Conservation (phyloP, 2,113 vertebrate species). For the Oryzias celebensis region DNA sequence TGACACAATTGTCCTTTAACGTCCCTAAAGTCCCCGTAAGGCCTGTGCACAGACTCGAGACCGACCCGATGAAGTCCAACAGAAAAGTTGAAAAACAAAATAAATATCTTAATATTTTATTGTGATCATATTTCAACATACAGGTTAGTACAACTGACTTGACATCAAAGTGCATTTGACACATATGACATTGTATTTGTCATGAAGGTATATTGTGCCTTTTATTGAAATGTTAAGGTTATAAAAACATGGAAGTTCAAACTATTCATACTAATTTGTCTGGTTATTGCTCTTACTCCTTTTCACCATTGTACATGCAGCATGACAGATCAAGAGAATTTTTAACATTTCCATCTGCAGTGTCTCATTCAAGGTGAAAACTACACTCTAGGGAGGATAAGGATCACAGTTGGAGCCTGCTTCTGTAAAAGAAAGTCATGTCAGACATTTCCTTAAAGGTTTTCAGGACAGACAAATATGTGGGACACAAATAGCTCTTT, state of each 20-base stretch:
- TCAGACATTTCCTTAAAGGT: background rate
- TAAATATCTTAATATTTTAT: constrained; percentile 10
- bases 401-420: constrained; percentile 17
- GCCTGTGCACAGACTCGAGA: too few species aligned
- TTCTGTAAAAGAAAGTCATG: constrained; percentile 17
- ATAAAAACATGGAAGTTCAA: constrained; percentile 24
- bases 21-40: too few species aligned
- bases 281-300: constrained; percentile 52
- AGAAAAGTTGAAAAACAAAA: too few species aligned
- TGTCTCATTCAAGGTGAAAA: constrained; percentile 18
- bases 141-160: constrained; percentile 10
- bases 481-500: constrained; percentile 9
- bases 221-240: constrained; percentile 26
- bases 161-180: constrained; percentile 33
- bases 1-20: too few species aligned
- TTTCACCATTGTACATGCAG: constrained; percentile 26
- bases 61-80: too few species aligned
- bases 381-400: constrained; percentile 24
- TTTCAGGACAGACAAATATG: constrained; percentile 2
- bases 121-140: constrained; percentile 29
- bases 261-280: constrained; percentile 30
- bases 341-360: constrained; percentile 8
- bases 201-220: constrained; percentile 34
- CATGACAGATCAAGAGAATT: constrained; percentile 20
- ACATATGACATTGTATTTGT: constrained; percentile 33